Conservation (phyloP, 2,113 vertebrate genomes). For the Platichthys stellatus region DNA sequence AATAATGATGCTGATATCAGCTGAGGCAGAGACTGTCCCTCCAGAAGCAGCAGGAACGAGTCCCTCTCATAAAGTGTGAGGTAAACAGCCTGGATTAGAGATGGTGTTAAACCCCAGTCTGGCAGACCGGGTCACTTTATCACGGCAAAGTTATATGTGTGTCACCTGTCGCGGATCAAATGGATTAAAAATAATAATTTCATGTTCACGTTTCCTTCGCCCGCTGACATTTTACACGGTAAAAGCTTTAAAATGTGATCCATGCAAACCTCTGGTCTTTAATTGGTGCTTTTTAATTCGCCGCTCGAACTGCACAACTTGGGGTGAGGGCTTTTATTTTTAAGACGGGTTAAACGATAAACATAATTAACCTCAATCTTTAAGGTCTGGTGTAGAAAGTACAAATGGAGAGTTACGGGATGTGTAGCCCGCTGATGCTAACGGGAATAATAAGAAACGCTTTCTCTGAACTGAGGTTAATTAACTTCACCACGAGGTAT, state of each 20-base stretch:
- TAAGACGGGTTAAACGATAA: neutral
- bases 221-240: neutral
- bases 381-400: neutral
- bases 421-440: neutral
- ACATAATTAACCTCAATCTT: neutral
- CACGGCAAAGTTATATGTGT: neutral
- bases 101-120: conserved; percentile 33
- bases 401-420: neutral
- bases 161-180: conserved; percentile 39
- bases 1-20: conserved; percentile 5
- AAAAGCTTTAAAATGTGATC: neutral
- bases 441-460: neutral
- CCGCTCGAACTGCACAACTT: neutral
- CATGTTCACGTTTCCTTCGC: conserved; percentile 12
- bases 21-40: neutral
- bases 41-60: conserved; percentile 4
- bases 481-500: neutral
- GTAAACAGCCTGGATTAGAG: conserved; percentile 26
- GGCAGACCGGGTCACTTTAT: conserved; percentile 8
- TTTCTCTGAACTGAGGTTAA: neutral
- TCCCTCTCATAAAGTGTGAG: conserved; percentile 8
- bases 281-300: neutral
- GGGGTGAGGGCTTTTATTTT: neutral
- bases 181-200: conserved; percentile 47
- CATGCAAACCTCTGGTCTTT: neutral